A percentile compares a stretch with the other conserved stretches of the same genome.
Conservation (phyloP, 2,113 vertebrate species). For the Myocastor coypus region DNA sequence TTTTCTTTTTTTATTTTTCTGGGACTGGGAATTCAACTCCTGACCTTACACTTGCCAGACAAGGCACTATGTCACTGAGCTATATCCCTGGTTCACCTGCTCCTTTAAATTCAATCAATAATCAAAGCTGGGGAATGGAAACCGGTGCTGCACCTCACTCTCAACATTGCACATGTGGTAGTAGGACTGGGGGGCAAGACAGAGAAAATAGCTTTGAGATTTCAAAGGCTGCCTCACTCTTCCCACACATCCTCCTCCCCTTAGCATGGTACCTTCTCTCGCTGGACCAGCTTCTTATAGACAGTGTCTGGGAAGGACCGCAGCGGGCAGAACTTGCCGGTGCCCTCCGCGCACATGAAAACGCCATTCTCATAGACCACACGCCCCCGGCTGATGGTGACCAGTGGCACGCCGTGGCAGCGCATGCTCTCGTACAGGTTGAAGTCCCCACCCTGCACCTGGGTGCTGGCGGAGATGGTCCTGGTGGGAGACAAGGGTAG, state of each 20-base stretch:
- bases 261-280: constrained; percentile 91
- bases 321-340: constrained; percentile 95
- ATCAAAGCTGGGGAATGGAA: neutral
- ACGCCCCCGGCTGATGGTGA: constrained; percentile 96
- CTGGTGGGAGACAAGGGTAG: constrained; percentile 76
- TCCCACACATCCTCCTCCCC: rapidly evolving
- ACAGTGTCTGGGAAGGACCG: constrained; percentile 96
- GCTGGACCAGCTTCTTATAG: constrained; percentile 99
- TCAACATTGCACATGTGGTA: neutral
- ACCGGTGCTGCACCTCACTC: neutral
- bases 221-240: neutral
- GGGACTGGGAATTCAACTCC: too few relatives aligned
- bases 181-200: neutral
- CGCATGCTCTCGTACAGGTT: constrained; percentile 97
- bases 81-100: too few relatives aligned
- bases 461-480: constrained; percentile 95
- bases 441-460: constrained; percentile 96
- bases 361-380: constrained; percentile 97
- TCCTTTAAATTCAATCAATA: neutral
- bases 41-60: too few relatives aligned
- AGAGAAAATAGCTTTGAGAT: neutral
- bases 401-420: constrained; percentile 95
- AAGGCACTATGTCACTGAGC: too few relatives aligned
- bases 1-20: too few relatives aligned
- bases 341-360: constrained; percentile 97